Percentiles rank a stretch among this genome's conserved stretches.
phyloP scores from a whole-genome alignment of 2,113 vertebrate genomes.

The Circaetus cinerascens region DNA sequence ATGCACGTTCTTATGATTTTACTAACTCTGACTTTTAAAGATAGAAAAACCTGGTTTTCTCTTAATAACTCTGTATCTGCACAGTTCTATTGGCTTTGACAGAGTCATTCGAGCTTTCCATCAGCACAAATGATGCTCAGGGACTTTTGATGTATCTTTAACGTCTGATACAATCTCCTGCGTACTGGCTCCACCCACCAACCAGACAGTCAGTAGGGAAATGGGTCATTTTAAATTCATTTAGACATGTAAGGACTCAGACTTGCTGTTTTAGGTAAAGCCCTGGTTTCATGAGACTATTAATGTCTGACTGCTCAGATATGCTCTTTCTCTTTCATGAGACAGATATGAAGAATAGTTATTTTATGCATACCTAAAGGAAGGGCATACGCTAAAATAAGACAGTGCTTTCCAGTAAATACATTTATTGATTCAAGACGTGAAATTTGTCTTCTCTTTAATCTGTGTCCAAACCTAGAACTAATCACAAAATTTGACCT shows the following conservation, averaged over 20 bases:
- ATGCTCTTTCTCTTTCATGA: background rate
- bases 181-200: background rate
- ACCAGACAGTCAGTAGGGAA: background rate
- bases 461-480: background rate
- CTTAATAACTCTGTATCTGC: background rate
- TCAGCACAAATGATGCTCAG: background rate
- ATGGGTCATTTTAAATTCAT: background rate
- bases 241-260: background rate
- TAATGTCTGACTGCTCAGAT: background rate
- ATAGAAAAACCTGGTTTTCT: background rate
- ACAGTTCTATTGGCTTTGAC: background rate
- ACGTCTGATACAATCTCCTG: background rate
- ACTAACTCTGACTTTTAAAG: background rate
- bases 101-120: background rate
- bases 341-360: background rate
- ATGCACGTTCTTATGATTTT: background rate
- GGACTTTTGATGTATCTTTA: background rate
- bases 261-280: background rate
- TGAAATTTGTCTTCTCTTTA: background rate
- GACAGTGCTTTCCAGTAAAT: background rate
- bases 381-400: background rate
- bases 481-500: background rate
- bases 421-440: background rate
- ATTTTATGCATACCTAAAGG: background rate
- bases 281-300: background rate